Base-by-base conservation (phyloP, 2,113 vertebrate genomes). In the Gulo gulo region DNA sequence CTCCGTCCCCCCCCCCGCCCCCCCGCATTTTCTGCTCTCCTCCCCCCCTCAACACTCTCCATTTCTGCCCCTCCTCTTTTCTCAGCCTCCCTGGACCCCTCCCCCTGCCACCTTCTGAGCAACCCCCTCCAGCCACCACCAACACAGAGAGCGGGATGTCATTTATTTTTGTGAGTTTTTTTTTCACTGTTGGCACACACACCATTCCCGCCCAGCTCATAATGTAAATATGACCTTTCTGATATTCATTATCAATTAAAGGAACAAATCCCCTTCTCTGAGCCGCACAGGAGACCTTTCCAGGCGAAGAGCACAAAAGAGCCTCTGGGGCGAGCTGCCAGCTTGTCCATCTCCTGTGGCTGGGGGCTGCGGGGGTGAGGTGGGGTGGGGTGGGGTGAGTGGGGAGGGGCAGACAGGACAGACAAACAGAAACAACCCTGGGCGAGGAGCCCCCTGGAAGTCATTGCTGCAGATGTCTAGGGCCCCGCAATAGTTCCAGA, bases 191-290 rank as follows among this genome's bases (percentile, higher is more conserved):
- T 29, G 2, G 61, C 50, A 80, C 57, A 42, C 94, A 79, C 95
- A 79, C 88, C 52, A 90, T 94, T 65, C 93, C 88, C 82, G 79
- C 65, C 65, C 82, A 84, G 92, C 61, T 95, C 67, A 57, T 93
- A 82, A 57, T 73, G 95, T 24, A 15, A 95, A 74, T 82, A 89
- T 87, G 87, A 97, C 96, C 82, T 91, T 98, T 23, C 9, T 61
- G 20, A 96, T 96, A 96, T 42, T 96, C 96, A 50, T 79, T 96
- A 97, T 92, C 71, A 96, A 45, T 47, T 71, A 89, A 92, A 96
- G 69, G 86, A 95, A 96, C 80, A 91, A 69, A 96, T 88, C 78
- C 45, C 20, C 94, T 69, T 65, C 88, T 92, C 67, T 7, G 36
- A 96, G 78, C 69, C 10, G 78, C 39, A 2, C 34, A 52, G 55